Evolutionary conservation across 2,888 invertebrate genomes (phyloP).

Genomic region (Diaperis boleti): DNA sequence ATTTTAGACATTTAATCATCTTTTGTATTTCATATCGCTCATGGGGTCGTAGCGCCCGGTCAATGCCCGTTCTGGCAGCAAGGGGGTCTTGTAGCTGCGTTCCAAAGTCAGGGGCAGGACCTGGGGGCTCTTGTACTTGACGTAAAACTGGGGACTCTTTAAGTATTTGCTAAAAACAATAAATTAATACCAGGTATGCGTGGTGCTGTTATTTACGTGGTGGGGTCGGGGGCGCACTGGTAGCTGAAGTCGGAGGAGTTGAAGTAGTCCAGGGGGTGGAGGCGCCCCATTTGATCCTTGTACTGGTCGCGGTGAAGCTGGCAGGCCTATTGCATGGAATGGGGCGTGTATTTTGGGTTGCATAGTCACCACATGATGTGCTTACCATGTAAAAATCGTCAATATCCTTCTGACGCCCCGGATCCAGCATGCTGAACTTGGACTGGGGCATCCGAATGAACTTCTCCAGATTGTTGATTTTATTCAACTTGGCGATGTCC

Average conservation of each 20-base stretch:
- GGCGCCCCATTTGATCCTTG: conserved; percentile 69
- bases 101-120: conserved; percentile 69
- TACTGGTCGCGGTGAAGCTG: conserved; percentile 75
- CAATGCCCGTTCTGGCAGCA: conserved; percentile 71
- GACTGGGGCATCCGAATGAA: conserved; percentile 60
- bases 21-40: conserved; percentile 69
- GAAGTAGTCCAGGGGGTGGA: conserved; percentile 73
- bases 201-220: conserved; percentile 58
- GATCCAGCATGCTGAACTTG: conserved; percentile 63
- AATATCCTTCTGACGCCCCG: conserved; percentile 63
- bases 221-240: conserved; percentile 72
- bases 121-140: conserved; percentile 72
- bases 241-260: conserved; percentile 67
- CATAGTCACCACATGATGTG: too few relatives aligned
- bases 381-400: conserved; percentile 67
- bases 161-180: conserved; percentile 67
- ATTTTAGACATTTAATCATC: conserved; percentile 62
- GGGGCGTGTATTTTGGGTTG: too few relatives aligned
- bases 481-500: conserved; percentile 59
- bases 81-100: conserved; percentile 68
- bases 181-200: neutral
- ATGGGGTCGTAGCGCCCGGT: conserved; percentile 70
- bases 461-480: conserved; percentile 57
- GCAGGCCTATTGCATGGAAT: too few relatives aligned
- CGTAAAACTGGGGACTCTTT: conserved; percentile 70